Evolutionary conservation across 2,888 invertebrate species (phyloP).

Genomic region (Aphrophora alni): DNA sequence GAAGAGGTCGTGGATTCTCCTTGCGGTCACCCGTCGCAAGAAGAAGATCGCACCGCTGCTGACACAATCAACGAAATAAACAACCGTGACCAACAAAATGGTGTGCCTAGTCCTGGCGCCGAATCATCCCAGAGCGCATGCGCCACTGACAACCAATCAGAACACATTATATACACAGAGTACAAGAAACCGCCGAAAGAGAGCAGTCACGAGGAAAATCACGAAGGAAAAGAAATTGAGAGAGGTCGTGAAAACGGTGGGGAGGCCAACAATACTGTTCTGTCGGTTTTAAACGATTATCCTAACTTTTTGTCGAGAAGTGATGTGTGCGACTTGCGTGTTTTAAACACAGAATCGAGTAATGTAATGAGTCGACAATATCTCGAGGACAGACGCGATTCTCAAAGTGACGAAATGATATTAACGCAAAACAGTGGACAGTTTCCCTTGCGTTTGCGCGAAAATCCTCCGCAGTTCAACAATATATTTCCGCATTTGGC

Average conservation of each 20-base stretch:
- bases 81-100: conserved; percentile 31
- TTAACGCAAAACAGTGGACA: not conserved
- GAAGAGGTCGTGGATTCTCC: not conserved
- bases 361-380: not conserved
- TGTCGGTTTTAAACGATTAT: not conserved
- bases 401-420: not conserved
- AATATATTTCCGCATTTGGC: conserved; percentile 22
- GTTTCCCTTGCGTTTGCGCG: not conserved
- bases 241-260: not conserved
- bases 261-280: not conserved
- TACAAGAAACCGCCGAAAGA: conserved; percentile 6
- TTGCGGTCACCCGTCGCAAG: conserved; percentile 28
- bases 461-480: conserved; percentile 9
- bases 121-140: conserved; percentile 20
- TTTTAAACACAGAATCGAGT: not conserved
- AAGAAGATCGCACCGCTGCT: conserved; percentile 43
- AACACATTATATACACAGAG: not conserved
- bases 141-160: conserved; percentile 31
- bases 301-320: not conserved
- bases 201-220: not conserved
- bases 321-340: conserved; percentile 28
- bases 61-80: conserved; percentile 44
- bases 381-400: not conserved
- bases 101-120: conserved; percentile 9
- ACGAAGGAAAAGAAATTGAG: not conserved